Evolutionary conservation across 2,888 invertebrate species (phyloP).

Genomic region (Sinohyriopsis cumingii): DNA sequence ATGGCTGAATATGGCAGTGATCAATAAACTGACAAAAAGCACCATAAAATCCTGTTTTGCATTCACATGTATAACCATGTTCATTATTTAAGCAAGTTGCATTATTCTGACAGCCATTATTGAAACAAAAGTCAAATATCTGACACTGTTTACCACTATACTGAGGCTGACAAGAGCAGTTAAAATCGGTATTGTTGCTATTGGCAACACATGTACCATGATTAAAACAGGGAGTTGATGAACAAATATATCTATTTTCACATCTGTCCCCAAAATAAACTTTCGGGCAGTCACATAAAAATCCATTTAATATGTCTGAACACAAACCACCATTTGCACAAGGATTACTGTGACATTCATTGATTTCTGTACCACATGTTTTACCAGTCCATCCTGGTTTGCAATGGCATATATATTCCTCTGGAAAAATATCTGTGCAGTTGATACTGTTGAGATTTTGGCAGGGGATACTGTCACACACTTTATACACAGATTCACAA

Average conservation of each 20-base stretch:
- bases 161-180: constrained; percentile 52
- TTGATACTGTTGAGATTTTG: constrained; percentile 35
- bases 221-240: constrained; percentile 61
- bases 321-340: constrained; percentile 50
- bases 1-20: constrained; percentile 48
- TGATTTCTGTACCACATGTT: constrained; percentile 43
- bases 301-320: constrained; percentile 41
- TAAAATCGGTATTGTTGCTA: constrained; percentile 41
- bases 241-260: constrained; percentile 49
- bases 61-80: constrained; percentile 51
- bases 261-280: constrained; percentile 55
- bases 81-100: constrained; percentile 48
- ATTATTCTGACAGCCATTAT: constrained; percentile 54
- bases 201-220: constrained; percentile 52
- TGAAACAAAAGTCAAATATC: constrained; percentile 52
- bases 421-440: constrained; percentile 47
- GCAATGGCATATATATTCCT: constrained; percentile 55
- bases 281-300: constrained; percentile 42
- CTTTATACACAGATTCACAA: constrained; percentile 47
- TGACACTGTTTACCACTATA: constrained; percentile 60
- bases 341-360: constrained; percentile 49
- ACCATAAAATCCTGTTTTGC: constrained; percentile 53
- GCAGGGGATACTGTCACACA: constrained; percentile 57
- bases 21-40: constrained; percentile 57
- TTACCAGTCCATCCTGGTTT: constrained; percentile 56